Conservation (phyloP, 2,113 vertebrate species). For the Pantherophis guttatus region DNA sequence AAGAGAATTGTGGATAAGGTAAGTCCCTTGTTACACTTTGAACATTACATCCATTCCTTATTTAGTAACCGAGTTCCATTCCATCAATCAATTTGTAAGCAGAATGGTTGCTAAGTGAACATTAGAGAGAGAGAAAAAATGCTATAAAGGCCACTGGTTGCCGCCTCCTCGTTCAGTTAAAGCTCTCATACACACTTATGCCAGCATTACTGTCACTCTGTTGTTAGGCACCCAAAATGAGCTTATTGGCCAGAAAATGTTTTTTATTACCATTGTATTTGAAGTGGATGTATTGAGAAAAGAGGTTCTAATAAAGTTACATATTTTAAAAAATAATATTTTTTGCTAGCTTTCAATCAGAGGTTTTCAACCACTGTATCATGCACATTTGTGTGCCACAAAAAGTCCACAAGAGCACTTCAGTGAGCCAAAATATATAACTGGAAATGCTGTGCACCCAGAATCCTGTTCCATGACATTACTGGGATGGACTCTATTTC, state of each 20-base stretch:
- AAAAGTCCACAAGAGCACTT: not conserved
- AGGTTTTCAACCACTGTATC: not conserved
- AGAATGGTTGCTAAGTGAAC: not conserved
- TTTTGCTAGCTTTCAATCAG: not conserved
- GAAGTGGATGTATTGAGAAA: not conserved
- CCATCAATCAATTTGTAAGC: not conserved
- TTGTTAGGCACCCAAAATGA: not conserved
- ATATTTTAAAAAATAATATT: not conserved
- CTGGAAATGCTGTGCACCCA: not conserved
- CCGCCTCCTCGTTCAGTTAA: not conserved
- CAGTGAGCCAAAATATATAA: not conserved
- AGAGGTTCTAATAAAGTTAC: not conserved
- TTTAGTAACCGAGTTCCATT: not conserved
- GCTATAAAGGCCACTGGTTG: not conserved
- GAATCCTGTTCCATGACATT: not conserved
- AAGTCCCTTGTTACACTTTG: slow-evolving; percentile 33
- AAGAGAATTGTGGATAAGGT: slow-evolving; percentile 94
- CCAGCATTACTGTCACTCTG: not conserved
- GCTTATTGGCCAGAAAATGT: not conserved
- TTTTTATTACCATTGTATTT: not conserved
- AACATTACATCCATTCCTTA: not conserved
- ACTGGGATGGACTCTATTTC: not conserved
- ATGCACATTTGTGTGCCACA: not conserved
- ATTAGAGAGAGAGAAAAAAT: not conserved
- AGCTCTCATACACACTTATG: not conserved